phyloP scores from a whole-genome alignment of 2,797 vertebrate genomes.

The Arnoldichthys spilopterus region DNA sequence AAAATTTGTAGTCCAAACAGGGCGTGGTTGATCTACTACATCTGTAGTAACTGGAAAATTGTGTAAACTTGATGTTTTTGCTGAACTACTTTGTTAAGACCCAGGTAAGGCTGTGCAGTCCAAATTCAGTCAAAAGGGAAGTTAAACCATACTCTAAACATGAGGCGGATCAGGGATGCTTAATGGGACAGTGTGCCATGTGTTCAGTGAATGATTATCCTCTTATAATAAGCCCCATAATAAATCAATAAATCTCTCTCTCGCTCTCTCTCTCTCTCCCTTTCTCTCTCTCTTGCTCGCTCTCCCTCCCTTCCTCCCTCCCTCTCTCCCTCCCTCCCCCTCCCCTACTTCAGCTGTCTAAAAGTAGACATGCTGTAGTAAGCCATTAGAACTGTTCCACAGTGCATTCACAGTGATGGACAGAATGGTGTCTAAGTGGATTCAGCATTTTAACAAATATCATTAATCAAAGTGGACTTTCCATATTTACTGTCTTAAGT shows the following conservation, averaged over 20 bases:
- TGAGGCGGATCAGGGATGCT: slow-evolving; percentile 46
- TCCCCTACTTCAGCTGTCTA: not conserved
- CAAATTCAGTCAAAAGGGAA: slow-evolving; percentile 32
- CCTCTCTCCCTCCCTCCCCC: not conserved
- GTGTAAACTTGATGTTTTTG: not conserved
- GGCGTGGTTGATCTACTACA: slow-evolving; percentile 34
- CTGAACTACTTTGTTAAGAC: not conserved
- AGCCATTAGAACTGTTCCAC: not conserved
- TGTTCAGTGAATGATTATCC: slow-evolving; percentile 14
- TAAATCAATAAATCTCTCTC: slow-evolving; percentile 33
- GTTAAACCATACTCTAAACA: slow-evolving; percentile 39
- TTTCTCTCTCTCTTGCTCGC: not conserved
- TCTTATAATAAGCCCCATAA: slow-evolving; percentile 19
- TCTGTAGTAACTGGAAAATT: not conserved
- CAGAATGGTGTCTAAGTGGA: not conserved
- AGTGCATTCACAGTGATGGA: slow-evolving; percentile 21
- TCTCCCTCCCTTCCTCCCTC: not conserved
- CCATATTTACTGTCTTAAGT: slow-evolving; percentile 49
- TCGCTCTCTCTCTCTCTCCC: slow-evolving; percentile 27
- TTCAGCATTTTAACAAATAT: slow-evolving; percentile 12
- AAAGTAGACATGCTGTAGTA: slow-evolving; percentile 25
- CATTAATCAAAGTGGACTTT: slow-evolving; percentile 17
- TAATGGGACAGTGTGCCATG: slow-evolving; percentile 49
- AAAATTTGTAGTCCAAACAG: too few relatives aligned
- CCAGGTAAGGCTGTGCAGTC: not conserved